A percentile compares a stretch with the other conserved stretches of the same genome.
These are phyloP conservation scores for Diarsia brunnea DNA, from an alignment of 2,888 invertebrate species.

Conservation along the genomic window DNA sequence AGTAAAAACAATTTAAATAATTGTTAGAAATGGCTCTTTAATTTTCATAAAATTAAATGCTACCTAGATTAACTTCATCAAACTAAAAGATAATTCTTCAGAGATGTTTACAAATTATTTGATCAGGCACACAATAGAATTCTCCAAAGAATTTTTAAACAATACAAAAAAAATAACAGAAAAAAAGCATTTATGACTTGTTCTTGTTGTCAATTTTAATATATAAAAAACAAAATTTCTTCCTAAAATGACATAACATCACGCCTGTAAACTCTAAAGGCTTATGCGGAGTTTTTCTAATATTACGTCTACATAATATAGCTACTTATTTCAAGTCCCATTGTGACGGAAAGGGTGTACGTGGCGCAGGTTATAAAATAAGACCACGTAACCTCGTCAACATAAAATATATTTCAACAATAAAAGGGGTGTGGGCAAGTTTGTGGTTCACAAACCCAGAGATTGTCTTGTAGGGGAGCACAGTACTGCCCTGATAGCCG, in stretches of 20 bases:
- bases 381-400: too few relatives aligned
- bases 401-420: too few relatives aligned
- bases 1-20: not conserved
- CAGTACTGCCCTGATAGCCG: too few relatives aligned
- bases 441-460: too few relatives aligned
- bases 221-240: conserved; percentile 8
- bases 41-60: too few relatives aligned
- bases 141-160: conserved; percentile 1
- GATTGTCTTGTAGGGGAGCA: too few relatives aligned
- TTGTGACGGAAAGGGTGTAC: too few relatives aligned
- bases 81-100: conserved; percentile 13
- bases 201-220: not conserved
- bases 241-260: not conserved
- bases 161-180: not conserved
- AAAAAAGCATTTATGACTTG: not conserved
- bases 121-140: conserved; percentile 21
- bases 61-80: not conserved
- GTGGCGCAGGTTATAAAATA: too few relatives aligned
- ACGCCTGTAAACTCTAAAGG: not conserved
- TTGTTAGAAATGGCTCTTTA: not conserved
- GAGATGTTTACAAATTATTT: conserved; percentile 8
- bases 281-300: not conserved
- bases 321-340: not conserved
- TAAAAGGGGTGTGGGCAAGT: too few relatives aligned
- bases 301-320: not conserved